phyloP scores from a whole-genome alignment of 1,140 invertebrate species.

The Achroia grisella region DNA sequence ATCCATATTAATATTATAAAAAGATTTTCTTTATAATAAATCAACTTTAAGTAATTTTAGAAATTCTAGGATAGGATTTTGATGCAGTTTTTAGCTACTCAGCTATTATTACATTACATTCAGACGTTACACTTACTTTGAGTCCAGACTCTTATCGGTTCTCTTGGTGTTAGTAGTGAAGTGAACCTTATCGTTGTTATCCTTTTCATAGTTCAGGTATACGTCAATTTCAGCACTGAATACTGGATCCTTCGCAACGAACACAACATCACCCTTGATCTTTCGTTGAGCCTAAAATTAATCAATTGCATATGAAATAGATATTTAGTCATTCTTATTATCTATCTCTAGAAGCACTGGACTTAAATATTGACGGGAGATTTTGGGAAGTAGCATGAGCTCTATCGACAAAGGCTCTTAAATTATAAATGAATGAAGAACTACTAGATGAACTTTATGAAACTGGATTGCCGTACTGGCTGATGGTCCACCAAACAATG shows the following conservation, averaged over 20 bases:
- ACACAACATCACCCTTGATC: constrained; percentile 76
- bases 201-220: constrained; percentile 80
- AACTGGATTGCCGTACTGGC: too few relatives aligned
- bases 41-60: too few relatives aligned
- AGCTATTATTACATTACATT: too few relatives aligned
- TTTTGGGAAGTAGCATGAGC: too few relatives aligned
- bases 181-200: constrained; percentile 78
- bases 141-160: constrained; percentile 74
- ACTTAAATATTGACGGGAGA: neutral
- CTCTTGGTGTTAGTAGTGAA: constrained; percentile 76
- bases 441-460: too few relatives aligned
- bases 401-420: too few relatives aligned
- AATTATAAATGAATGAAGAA: too few relatives aligned
- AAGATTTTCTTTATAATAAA: too few relatives aligned
- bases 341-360: neutral
- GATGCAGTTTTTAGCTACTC: too few relatives aligned
- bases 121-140: constrained; percentile 77
- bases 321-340: neutral
- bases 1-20: too few relatives aligned
- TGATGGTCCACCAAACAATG: too few relatives aligned
- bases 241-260: constrained; percentile 72
- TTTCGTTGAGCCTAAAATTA: constrained; percentile 69
- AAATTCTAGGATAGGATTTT: too few relatives aligned
- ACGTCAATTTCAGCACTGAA: constrained; percentile 77
- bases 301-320: constrained; percentile 22